Percentiles rank a stretch among this genome's conserved stretches.
Evolutionary conservation across 2,113 vertebrate species (phyloP).

Genomic region (Peromyscus californicus): DNA sequence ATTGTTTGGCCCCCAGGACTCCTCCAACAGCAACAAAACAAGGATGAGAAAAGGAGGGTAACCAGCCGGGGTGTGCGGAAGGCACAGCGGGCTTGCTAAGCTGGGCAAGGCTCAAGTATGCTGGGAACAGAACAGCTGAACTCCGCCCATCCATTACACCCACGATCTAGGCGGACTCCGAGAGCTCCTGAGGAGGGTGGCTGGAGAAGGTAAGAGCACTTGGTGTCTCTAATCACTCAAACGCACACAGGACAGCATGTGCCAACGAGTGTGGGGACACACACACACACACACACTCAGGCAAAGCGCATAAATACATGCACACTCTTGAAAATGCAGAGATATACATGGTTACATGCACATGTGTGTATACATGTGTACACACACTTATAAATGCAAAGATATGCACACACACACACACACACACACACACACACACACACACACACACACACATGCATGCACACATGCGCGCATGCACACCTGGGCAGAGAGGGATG

Average conservation of each 20-base stretch:
- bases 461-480: too few relatives aligned
- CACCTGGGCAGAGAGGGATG: neutral
- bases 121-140: neutral
- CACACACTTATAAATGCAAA: neutral
- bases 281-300: neutral
- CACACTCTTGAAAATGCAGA: neutral
- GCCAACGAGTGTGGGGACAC: neutral
- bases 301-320: neutral
- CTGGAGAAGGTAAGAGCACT: fast-evolving
- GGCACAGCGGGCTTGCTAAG: fast-evolving
- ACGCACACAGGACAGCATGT: neutral
- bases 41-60: too few relatives aligned
- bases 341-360: neutral
- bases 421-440: neutral
- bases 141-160: neutral
- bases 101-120: neutral
- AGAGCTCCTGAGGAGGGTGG: neutral
- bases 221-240: neutral
- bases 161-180: neutral
- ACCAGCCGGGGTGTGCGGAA: fast-evolving
- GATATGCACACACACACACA: too few relatives aligned
- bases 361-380: neutral
- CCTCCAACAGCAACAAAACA: neutral
- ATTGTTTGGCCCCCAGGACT: neutral
- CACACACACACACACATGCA: fast-evolving